These are phyloP conservation scores for Pseudomugil gertrudae DNA, from an alignment of 2,797 vertebrate species.

Conservation along the genomic window DNA sequence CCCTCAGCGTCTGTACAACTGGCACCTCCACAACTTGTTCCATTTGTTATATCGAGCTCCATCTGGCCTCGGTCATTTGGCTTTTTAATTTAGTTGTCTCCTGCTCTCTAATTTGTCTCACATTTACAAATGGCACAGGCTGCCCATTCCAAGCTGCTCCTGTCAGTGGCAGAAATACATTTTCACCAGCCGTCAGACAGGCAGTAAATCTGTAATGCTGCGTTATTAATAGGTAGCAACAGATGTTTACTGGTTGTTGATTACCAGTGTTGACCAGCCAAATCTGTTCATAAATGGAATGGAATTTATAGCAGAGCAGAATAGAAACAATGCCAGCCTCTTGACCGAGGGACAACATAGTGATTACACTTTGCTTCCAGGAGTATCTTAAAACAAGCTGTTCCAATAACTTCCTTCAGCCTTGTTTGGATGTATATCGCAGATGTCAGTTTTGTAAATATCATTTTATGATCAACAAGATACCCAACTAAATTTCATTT, in stretches of 20 bases:
- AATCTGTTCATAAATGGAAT: slow-evolving; percentile 87
- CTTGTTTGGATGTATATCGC: not conserved
- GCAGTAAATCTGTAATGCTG: slow-evolving; percentile 80
- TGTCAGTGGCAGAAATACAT: slow-evolving; percentile 83
- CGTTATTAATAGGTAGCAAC: slow-evolving; percentile 87
- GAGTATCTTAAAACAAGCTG: not conserved
- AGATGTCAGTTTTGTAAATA: not conserved
- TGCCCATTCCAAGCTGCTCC: slow-evolving; percentile 80
- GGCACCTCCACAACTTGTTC: slow-evolving; percentile 85
- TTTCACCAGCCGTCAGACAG: slow-evolving; percentile 73
- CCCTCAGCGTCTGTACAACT: slow-evolving; percentile 84
- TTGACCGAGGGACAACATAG: slow-evolving; percentile 31
- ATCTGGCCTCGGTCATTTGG: slow-evolving; percentile 86
- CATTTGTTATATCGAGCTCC: slow-evolving; percentile 87
- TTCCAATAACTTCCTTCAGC: not conserved
- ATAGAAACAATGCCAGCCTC: slow-evolving; percentile 54
- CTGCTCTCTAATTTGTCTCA: slow-evolving; percentile 85
- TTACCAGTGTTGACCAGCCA: slow-evolving; percentile 87
- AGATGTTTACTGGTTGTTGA: slow-evolving; percentile 90
- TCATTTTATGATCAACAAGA: no score
- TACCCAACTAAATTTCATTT: not conserved
- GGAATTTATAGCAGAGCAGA: slow-evolving; percentile 78
- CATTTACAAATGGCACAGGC: slow-evolving; percentile 85
- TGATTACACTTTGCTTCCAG: slow-evolving; percentile 4
- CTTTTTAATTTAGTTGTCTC: slow-evolving; percentile 88